Evolutionary conservation across 2,797 vertebrate genomes (phyloP).

Genomic region (Coreius guichenoti): DNA sequence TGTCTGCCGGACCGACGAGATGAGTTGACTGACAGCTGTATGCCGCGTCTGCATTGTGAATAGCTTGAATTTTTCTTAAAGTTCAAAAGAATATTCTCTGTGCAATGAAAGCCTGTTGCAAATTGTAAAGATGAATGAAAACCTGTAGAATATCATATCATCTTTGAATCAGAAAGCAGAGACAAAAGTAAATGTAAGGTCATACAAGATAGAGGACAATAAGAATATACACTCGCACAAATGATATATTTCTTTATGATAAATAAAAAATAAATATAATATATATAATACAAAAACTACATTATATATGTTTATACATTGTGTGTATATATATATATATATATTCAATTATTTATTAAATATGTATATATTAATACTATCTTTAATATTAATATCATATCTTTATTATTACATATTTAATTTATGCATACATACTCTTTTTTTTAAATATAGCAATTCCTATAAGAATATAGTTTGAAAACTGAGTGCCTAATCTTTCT

Average conservation of each 20-base stretch:
- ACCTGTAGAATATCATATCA: conserved; percentile 4
- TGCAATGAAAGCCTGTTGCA: conserved; percentile 45
- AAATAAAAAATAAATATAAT: neutral
- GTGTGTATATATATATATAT: neutral
- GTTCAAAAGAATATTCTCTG: conserved; percentile 50
- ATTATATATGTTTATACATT: neutral
- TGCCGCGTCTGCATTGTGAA: conserved; percentile 62
- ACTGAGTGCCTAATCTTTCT: neutral
- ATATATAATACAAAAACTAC: neutral
- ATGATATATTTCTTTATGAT: neutral
- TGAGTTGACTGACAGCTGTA: conserved; percentile 67
- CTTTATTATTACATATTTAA: neutral
- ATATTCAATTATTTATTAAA: neutral
- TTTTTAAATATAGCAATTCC: neutral
- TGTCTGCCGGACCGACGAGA: conserved; percentile 64
- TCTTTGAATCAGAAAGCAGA: conserved; percentile 28
- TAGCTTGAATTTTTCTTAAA: conserved; percentile 56
- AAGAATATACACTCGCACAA: neutral
- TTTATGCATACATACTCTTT: neutral
- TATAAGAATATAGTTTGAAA: neutral
- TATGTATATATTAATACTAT: neutral
- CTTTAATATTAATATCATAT: neutral
- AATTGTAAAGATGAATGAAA: conserved; percentile 43
- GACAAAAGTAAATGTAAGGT: conserved; percentile 15
- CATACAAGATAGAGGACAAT: conserved; percentile 16